phyloP scores from a whole-genome alignment of 2,888 invertebrate genomes.

The Hoplodrina blanda region DNA sequence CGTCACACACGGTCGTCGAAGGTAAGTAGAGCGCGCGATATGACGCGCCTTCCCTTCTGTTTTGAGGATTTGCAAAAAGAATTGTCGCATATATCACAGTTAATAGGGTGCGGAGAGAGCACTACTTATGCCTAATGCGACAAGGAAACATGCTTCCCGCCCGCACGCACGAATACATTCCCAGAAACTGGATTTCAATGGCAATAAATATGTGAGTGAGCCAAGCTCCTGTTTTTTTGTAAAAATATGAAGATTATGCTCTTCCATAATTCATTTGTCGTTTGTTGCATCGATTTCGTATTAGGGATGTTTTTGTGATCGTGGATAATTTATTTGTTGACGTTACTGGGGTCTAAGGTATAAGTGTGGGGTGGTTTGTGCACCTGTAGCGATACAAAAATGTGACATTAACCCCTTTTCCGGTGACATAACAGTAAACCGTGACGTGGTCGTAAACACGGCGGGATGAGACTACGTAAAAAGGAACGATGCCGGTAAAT shows the following conservation, averaged over 20 bases:
- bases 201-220: slow-evolving; percentile 85
- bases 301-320: slow-evolving; percentile 57
- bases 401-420: slow-evolving; percentile 83
- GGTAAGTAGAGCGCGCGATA: slow-evolving; percentile 82
- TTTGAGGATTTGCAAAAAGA: slow-evolving; percentile 88
- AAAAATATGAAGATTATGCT: slow-evolving; percentile 73
- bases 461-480: slow-evolving; percentile 83
- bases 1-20: slow-evolving; percentile 81
- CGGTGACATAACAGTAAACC: slow-evolving; percentile 84
- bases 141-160: slow-evolving; percentile 88
- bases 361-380: slow-evolving; percentile 46
- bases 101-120: slow-evolving; percentile 90
- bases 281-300: slow-evolving; percentile 64
- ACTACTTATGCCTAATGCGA: slow-evolving; percentile 91
- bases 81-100: slow-evolving; percentile 90
- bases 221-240: slow-evolving; percentile 66
- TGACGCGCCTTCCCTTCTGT: slow-evolving; percentile 86
- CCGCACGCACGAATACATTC: slow-evolving; percentile 83
- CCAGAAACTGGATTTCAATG: slow-evolving; percentile 84
- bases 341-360: slow-evolving; percentile 37
- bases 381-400: slow-evolving; percentile 80
- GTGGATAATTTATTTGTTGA: slow-evolving; percentile 51
- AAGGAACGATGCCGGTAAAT: slow-evolving; percentile 87
- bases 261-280: slow-evolving; percentile 68
- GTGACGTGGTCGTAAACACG: slow-evolving; percentile 84